These are phyloP conservation scores for Meloe dianella DNA, from an alignment of 2,888 invertebrate species.

Conservation along the genomic window DNA sequence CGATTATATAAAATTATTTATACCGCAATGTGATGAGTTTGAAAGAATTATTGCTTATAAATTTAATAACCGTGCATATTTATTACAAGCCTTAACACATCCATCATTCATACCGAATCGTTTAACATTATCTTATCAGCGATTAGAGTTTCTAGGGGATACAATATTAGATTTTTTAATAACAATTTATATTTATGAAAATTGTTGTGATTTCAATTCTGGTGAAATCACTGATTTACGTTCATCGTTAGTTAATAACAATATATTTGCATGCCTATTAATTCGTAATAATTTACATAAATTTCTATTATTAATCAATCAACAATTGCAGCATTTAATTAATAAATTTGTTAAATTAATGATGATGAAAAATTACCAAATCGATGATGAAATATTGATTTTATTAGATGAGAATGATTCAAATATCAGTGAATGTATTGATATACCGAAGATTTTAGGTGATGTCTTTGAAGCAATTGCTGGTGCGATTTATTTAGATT, in stretches of 20 bases:
- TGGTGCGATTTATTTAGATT: slow-evolving; percentile 91
- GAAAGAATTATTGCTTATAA: slow-evolving; percentile 73
- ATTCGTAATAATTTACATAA: slow-evolving; percentile 87
- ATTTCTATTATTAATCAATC: slow-evolving; percentile 65
- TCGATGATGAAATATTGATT: slow-evolving; percentile 73
- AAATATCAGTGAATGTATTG: slow-evolving; percentile 75
- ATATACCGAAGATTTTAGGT: slow-evolving; percentile 91
- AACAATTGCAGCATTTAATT: slow-evolving; percentile 63
- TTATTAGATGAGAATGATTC: slow-evolving; percentile 71
- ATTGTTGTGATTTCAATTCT: slow-evolving; percentile 70
- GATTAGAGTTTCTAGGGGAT: slow-evolving; percentile 92
- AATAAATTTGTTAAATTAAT: slow-evolving; percentile 71
- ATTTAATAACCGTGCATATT: slow-evolving; percentile 80
- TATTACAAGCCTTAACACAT: slow-evolving; percentile 93
- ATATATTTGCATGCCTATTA: slow-evolving; percentile 89
- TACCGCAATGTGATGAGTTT: slow-evolving; percentile 56
- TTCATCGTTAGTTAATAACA: slow-evolving; percentile 95
- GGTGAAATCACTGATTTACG: slow-evolving; percentile 92
- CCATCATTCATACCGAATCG: slow-evolving; percentile 84
- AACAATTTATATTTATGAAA: slow-evolving; percentile 86
- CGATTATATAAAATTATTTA: slow-evolving; percentile 60
- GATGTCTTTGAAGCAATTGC: slow-evolving; percentile 92
- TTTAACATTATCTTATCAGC: slow-evolving; percentile 86
- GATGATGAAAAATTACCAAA: slow-evolving; percentile 64
- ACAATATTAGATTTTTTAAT: slow-evolving; percentile 90